Evolutionary conservation across 1,140 invertebrate genomes (phyloP).

Genomic region (Asbolus verrucosus): DNA sequence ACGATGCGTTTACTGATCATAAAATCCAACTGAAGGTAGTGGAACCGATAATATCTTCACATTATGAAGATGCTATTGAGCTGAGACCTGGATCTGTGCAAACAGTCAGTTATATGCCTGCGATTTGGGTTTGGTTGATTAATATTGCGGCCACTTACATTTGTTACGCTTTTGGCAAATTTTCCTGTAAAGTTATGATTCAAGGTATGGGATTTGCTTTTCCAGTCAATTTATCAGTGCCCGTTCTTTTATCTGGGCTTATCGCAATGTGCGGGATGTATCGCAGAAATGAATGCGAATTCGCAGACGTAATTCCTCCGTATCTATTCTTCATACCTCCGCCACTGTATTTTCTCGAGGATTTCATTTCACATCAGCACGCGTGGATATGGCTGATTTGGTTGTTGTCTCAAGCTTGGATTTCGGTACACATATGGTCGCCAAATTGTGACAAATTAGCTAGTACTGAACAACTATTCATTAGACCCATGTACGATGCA

Average conservation of each 20-base stretch:
- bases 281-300: conserved; percentile 73
- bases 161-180: conserved; percentile 82
- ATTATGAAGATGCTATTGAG: conserved; percentile 59
- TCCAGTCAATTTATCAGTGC: conserved; percentile 79
- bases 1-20: conserved; percentile 68
- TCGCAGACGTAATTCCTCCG: conserved; percentile 71
- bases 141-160: conserved; percentile 75
- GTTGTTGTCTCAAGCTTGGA: conserved; percentile 84
- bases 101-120: conserved; percentile 63
- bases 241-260: conserved; percentile 74
- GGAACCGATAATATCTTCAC: too few species aligned
- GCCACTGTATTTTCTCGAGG: conserved; percentile 68
- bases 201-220: conserved; percentile 85
- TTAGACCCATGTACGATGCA: conserved; percentile 84
- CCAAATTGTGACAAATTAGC: conserved; percentile 80
- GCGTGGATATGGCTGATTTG: conserved; percentile 78
- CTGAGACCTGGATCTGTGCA: conserved; percentile 49
- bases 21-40: too few species aligned
- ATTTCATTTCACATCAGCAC: conserved; percentile 72
- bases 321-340: conserved; percentile 78
- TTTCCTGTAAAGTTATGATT: conserved; percentile 86
- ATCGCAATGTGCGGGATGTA: conserved; percentile 73
- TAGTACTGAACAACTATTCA: conserved; percentile 83
- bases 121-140: conserved; percentile 71
- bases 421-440: conserved; percentile 87